Base-by-base conservation (phyloP, 1,140 invertebrate species). In the Pinna nobilis region DNA sequence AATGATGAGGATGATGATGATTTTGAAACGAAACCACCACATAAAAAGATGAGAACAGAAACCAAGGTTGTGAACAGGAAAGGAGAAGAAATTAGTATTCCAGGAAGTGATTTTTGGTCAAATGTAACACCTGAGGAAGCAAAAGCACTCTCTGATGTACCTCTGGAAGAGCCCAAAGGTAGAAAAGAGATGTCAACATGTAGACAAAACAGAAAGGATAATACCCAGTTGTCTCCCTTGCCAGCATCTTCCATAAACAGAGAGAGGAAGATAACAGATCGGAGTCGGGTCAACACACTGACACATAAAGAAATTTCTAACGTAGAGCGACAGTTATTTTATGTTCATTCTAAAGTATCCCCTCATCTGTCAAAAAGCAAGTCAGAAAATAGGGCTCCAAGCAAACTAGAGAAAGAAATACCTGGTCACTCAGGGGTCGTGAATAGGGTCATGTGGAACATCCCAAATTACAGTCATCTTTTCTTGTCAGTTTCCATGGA, bases 401-500 rank as follows among this genome's bases (percentile, higher is more conserved):
- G 37, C n/a, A 70, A 70, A 9, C n/a, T 51, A 7, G 63, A 66
- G 32, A 33, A 23, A 51, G 63, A 66, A 35, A 7, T 51, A 25
- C 25, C 4, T 44, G 59, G 53, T 32, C 83, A 87, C 75, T 41
- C 49, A 39, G 74, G 79, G 20, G 77, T 70, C 1, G 63, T 84
- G 15, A 88, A 83, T 55, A 78, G 80, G 57, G 35, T 87, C 6
- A 71, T 77, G 55, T 88, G 87, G 87, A 86, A 85, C 70, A 25
- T 60, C 53, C 39, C 80, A 70, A 63, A 76, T 25, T 88, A 80
- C 57, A 85, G 95, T 74, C 83, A 88, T 70, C 63, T 87, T 35
- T 57, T 85, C 15, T 64, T 86, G 20, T 82, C 84, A n/a, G 77
- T 78, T 50, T 84, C 84, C 4, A 85, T 88, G 85, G 87, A 89